Percentiles rank a stretch among this genome's conserved stretches.
Conservation (phyloP, 1,140 invertebrate genomes). For the Protaetia brevitarsis region DNA sequence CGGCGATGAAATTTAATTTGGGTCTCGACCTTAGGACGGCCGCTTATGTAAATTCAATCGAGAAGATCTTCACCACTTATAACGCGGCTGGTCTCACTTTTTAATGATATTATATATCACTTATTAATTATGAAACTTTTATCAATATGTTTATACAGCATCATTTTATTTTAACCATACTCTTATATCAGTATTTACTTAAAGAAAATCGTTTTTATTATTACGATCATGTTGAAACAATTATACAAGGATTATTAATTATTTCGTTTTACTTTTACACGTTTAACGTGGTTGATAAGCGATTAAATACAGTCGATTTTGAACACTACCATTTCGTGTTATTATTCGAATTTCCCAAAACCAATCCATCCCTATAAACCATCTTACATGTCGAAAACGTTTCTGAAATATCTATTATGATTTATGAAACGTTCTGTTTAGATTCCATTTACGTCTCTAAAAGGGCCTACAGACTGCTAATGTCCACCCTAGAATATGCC, state of each 20-base stretch:
- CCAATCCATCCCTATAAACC: no score
- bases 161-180: neutral
- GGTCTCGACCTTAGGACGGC: conserved; percentile 84
- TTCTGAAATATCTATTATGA: no score
- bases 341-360: neutral
- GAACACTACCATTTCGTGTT: neutral
- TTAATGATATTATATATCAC: conserved; percentile 3
- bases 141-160: neutral
- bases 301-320: conserved; percentile 2
- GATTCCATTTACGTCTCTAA: no score
- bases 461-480: no score
- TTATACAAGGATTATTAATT: neutral
- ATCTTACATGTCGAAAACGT: no score
- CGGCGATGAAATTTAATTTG: conserved; percentile 80
- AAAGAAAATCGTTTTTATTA: conserved; percentile 9
- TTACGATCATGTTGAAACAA: neutral
- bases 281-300: conserved; percentile 1
- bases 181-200: conserved; percentile 16
- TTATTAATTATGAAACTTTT: neutral
- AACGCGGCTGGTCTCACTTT: conserved; percentile 95
- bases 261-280: neutral
- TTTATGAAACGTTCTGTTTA: no score
- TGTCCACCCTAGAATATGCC: no score
- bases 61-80: conserved; percentile 93
- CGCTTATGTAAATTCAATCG: conserved; percentile 83